phyloP scores from a whole-genome alignment of 1,140 invertebrate species.

The Drosophila nikananu region DNA sequence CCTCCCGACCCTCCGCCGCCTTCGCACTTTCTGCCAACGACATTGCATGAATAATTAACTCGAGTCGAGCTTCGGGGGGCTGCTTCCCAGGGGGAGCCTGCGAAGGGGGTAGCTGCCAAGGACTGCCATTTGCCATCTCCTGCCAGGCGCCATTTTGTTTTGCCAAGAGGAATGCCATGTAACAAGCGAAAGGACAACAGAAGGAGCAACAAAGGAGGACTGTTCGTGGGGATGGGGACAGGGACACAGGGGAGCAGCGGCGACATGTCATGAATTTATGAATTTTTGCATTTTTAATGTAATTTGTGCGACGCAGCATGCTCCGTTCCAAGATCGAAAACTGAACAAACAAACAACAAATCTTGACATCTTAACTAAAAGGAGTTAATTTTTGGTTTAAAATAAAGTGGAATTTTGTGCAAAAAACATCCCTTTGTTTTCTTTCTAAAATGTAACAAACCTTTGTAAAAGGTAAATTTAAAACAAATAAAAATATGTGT shows the following conservation, averaged over 20 bases:
- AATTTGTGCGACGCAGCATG: constrained; percentile 66
- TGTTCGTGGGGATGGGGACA: not conserved
- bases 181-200: constrained; percentile 41
- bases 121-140: constrained; percentile 63
- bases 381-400: not conserved
- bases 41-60: constrained; percentile 84
- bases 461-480: no score
- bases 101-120: constrained; percentile 13
- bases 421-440: no score
- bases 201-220: constrained; percentile 41
- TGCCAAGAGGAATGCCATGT: constrained; percentile 53
- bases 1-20: constrained; percentile 1
- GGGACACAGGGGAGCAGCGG: constrained; percentile 17
- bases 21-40: constrained; percentile 57
- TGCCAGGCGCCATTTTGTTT: constrained; percentile 79
- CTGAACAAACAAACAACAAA: constrained; percentile 3
- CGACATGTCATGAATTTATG: constrained; percentile 83
- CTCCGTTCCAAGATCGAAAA: not conserved
- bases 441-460: no score
- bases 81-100: not conserved
- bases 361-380: not conserved
- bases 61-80: constrained; percentile 59
- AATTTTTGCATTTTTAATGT: constrained; percentile 83
- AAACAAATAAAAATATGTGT: no score
- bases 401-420: not conserved